Conservation (phyloP, 2,797 vertebrate species). For the Halcyon badia region DNA sequence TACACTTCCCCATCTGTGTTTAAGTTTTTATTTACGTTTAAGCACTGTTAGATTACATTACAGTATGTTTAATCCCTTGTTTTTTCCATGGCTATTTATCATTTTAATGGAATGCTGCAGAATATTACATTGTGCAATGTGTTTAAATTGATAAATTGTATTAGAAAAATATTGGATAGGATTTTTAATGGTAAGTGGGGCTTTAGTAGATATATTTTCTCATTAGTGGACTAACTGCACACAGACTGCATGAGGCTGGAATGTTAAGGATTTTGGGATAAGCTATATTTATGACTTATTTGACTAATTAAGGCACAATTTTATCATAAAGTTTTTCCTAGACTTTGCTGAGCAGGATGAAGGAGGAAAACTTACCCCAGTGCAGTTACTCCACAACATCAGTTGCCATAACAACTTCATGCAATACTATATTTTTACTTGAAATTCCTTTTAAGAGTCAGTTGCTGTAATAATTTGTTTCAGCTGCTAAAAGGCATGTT, state of each 20-base stretch:
- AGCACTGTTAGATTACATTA: conserved; percentile 65
- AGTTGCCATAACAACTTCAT: conserved; percentile 86
- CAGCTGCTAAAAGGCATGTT: conserved; percentile 81
- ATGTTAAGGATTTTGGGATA: conserved; percentile 81
- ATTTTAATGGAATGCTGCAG: conserved; percentile 81
- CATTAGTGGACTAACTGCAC: conserved; percentile 80
- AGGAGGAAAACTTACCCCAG: conserved; percentile 81
- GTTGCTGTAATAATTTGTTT: conserved; percentile 85
- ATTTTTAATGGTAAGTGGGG: conserved; percentile 81
- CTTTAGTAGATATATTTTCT: conserved; percentile 83
- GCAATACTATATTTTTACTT: conserved; percentile 84
- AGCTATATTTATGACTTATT: conserved; percentile 84
- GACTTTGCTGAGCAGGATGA: conserved; percentile 79
- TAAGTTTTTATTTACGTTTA: conserved; percentile 73
- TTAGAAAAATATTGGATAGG: conserved; percentile 80
- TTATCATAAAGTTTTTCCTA: conserved; percentile 80
- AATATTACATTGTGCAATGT: conserved; percentile 81
- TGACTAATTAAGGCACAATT: conserved; percentile 83
- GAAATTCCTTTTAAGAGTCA: conserved; percentile 84
- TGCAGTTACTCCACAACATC: conserved; percentile 83
- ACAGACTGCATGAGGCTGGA: conserved; percentile 69
- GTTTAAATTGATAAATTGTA: conserved; percentile 84
- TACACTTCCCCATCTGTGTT: not conserved
- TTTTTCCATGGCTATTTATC: conserved; percentile 76
- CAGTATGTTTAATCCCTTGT: conserved; percentile 78